Evolutionary conservation across 2,113 vertebrate species (phyloP), one percentile per base, ranked within the genome.

Genomic region (Megaleporinus macrocephalus): DNA sequence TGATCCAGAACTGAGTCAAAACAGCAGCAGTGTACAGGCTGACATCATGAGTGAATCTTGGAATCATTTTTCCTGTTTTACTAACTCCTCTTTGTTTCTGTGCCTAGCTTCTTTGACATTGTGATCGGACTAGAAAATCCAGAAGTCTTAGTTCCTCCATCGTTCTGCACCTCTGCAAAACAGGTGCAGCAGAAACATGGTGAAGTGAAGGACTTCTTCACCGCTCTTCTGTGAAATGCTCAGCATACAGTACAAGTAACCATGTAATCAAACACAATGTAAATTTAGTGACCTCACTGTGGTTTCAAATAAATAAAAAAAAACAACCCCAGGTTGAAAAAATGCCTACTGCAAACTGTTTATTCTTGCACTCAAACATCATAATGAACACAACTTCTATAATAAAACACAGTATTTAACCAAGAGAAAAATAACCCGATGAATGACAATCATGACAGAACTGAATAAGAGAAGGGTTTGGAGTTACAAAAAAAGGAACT

Each of bases 81-180:
- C 11, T 24, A 24, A 24, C 33, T 12, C 6, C 10, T 18, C 30
- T 78, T 15, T 44, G 7, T 74, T 78, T 82, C 16, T 70, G 27
- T 66, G 13, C 55, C 0, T 41, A 87, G 86, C 59, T 89, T 82
- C 81, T 87, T 69, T 57, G 86, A 88, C 61, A 61, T 87, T 1
- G 81, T 88, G 13, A 4, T 83, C 22, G 83, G 87, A n/a, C 51
- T 88, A 5, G 86, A 86, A 26, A 65, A 88, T 51, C 88, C 88
- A 0, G 10, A 76, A 0, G 78, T 84, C 36, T 88, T 89, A 76
- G 71, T 88, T 36, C 88, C 86, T 30, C 86, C 88, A 10, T 27
- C 66, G 2, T 89, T 89, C 62, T 86, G 88, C 78, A 68, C 59
- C 44, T 82, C 78, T 15, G 70, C 81, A 49, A 27, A 72, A 24